A percentile compares a stretch with the other conserved stretches of the same genome.
These are phyloP conservation scores for Celastrina argiolus DNA, from an alignment of 2,888 invertebrate genomes.

Conservation along the genomic window DNA sequence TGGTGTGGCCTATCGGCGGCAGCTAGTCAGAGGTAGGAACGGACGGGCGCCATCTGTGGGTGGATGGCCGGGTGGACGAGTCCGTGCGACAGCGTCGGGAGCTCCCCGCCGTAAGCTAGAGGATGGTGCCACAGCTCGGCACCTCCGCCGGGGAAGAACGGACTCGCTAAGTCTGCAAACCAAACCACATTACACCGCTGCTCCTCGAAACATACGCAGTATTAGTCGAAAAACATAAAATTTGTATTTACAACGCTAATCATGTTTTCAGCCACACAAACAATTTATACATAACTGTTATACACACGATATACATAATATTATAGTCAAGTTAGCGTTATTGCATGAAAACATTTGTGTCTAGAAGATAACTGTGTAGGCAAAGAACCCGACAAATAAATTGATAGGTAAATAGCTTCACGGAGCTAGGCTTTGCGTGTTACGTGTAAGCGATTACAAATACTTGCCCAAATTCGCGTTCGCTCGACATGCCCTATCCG, in stretches of 20 bases:
- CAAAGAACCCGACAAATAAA: conserved; percentile 65
- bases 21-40: conserved; percentile 98
- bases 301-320: conserved; percentile 18
- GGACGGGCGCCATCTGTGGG: conserved; percentile 96
- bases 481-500: conserved; percentile 50
- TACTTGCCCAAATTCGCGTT: conserved; percentile 63
- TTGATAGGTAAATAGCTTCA: conserved; percentile 60
- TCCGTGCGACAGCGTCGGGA: conserved; percentile 91
- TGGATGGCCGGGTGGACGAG: conserved; percentile 98
- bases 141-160: conserved; percentile 92
- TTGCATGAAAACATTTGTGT: conserved; percentile 66
- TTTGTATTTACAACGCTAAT: conserved; percentile 62
- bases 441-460: conserved; percentile 75
- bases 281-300: neutral
- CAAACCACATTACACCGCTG: conserved; percentile 32
- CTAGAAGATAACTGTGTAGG: conserved; percentile 51
- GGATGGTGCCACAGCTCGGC: conserved; percentile 97
- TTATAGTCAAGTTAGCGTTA: conserved; percentile 19
- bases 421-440: conserved; percentile 76
- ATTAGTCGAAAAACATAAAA: neutral
- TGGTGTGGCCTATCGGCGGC: conserved; percentile 87
- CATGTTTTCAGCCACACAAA: conserved; percentile 53
- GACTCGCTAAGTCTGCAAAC: conserved; percentile 91
- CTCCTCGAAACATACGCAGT: neutral
- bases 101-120: conserved; percentile 87